A percentile compares a stretch with the other conserved stretches of the same genome.
phyloP scores from a whole-genome alignment of 1,140 invertebrate species.

The Caenorhabditis remanei region DNA sequence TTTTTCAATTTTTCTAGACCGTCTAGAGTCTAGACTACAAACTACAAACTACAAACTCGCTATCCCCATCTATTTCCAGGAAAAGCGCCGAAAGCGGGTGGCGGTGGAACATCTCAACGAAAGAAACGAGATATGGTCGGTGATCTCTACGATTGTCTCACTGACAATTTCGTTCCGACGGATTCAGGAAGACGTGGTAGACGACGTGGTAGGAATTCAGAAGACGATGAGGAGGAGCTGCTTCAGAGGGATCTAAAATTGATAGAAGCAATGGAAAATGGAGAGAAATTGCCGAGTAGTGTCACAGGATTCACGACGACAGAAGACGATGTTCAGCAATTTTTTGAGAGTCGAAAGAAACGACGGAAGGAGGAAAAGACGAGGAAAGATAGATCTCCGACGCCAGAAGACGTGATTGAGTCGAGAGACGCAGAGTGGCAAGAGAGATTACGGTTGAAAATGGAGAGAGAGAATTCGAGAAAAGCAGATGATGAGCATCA shows the following conservation, averaged over 20 bases:
- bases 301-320: conserved; percentile 4
- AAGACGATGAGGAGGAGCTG: conserved; percentile 62
- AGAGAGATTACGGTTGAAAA: conserved; percentile 62
- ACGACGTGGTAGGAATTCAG: conserved; percentile 1
- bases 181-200: conserved; percentile 64
- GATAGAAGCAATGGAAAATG: conserved; percentile 67
- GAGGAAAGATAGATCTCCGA: conserved; percentile 65
- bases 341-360: conserved; percentile 63
- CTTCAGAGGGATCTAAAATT: conserved; percentile 59
- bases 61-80: conserved; percentile 58
- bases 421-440: conserved; percentile 57
- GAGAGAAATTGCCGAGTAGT: conserved; percentile 52
- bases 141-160: conserved; percentile 72
- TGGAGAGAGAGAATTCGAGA: conserved; percentile 71
- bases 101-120: conserved; percentile 56
- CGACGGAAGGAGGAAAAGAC: conserved; percentile 59
- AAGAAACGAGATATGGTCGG: conserved; percentile 73
- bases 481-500: conserved; percentile 68
- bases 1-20: too few relatives aligned
- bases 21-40: too few relatives aligned
- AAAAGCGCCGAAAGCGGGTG: conserved; percentile 69
- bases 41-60: too few relatives aligned
- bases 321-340: conserved; percentile 61
- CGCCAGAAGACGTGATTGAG: conserved; percentile 70
- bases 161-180: conserved; percentile 75